A percentile compares a stretch with the other conserved stretches of the same genome.
Conservation (phyloP, 37 sponge, comb jelly and placozoan genomes). For the Chondrilla cf. caribensis region DNA sequence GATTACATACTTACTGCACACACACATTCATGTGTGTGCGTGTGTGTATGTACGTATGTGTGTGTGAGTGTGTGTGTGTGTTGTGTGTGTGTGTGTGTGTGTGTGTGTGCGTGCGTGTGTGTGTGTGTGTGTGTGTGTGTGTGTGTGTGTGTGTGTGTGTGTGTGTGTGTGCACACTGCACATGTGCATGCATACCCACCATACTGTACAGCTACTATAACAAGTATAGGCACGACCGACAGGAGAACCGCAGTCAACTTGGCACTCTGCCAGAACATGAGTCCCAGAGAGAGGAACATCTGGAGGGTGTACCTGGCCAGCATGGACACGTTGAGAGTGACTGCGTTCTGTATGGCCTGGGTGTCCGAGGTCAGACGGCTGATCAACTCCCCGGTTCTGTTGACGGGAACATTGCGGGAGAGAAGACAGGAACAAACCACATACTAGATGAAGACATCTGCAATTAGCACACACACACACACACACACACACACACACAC, state of each 20-base stretch:
- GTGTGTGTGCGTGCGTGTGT: too few relatives aligned
- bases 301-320: conserved; percentile 64
- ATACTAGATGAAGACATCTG: background rate
- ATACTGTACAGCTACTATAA: conserved; percentile 75
- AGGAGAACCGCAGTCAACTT: conserved; percentile 75
- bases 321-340: conserved; percentile 77
- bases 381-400: conserved; percentile 74
- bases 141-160: too few relatives aligned
- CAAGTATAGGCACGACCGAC: conserved; percentile 75
- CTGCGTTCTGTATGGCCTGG: conserved; percentile 74
- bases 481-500: background rate
- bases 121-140: too few relatives aligned
- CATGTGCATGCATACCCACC: conserved; percentile 42
- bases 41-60: too few relatives aligned
- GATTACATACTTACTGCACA: background rate
- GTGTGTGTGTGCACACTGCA: too few relatives aligned
- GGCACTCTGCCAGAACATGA: conserved; percentile 81
- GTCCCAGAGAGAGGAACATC: conserved; percentile 54
- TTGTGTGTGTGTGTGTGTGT: too few relatives aligned
- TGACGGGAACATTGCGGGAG: background rate
- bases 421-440: background rate
- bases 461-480: conserved; percentile 9
- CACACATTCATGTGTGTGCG: too few relatives aligned
- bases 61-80: too few relatives aligned
- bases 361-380: conserved; percentile 83